Evolutionary conservation across 2,888 invertebrate species (phyloP).

Genomic region (Callimorpha dominula): DNA sequence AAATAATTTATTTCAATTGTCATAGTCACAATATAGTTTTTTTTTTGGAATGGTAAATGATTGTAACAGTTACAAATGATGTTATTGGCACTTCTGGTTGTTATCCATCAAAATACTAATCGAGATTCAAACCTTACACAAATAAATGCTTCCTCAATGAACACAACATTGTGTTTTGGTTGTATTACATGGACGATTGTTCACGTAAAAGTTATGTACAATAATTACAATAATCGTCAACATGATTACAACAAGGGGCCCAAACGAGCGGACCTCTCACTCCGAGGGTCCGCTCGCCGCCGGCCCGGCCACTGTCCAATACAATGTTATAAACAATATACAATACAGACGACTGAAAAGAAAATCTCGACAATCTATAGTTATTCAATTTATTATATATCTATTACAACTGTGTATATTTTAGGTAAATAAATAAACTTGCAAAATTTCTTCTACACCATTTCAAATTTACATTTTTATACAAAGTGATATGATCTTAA

Average conservation of each 20-base stretch:
- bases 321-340: constrained; percentile 27
- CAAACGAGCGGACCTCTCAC: constrained; percentile 8
- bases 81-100: constrained; percentile 78
- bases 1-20: constrained; percentile 78
- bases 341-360: constrained; percentile 20
- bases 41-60: constrained; percentile 78
- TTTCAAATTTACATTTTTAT: constrained; percentile 58
- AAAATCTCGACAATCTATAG: constrained; percentile 32
- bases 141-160: constrained; percentile 76
- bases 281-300: constrained; percentile 1
- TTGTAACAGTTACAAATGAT: constrained; percentile 63
- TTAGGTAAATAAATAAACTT: constrained; percentile 57
- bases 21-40: constrained; percentile 67
- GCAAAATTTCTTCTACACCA: constrained; percentile 54
- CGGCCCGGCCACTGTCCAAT: constrained; percentile 19
- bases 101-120: constrained; percentile 63
- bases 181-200: constrained; percentile 71
- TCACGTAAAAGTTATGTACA: constrained; percentile 80
- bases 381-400: constrained; percentile 35
- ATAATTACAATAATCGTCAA: constrained; percentile 74
- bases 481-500: constrained; percentile 72
- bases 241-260: constrained; percentile 50
- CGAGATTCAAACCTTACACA: constrained; percentile 77
- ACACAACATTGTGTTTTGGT: constrained; percentile 49
- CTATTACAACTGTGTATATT: constrained; percentile 59